Evolutionary conservation across 2,113 vertebrate genomes (phyloP), one percentile per base, ranked within the genome.

Genomic region (Dascyllus trimaculatus): DNA sequence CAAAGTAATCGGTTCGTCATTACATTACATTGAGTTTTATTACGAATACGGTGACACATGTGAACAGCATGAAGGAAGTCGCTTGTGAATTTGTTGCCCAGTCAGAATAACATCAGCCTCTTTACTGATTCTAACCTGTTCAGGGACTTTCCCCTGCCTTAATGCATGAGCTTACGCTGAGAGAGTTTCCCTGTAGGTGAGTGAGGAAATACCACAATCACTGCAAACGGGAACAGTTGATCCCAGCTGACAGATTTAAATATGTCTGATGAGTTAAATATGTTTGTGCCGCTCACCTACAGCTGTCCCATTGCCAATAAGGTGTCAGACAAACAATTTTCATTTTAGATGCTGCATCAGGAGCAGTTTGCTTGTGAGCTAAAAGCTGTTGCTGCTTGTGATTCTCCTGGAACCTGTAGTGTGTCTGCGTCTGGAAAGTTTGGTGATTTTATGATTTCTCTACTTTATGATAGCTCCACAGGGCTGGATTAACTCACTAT

Each of bases 81-180:
- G 8, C 5, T 24, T 52, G 38, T 51, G 38, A 72, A n/a, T 59
- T 71, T 75, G 29, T 35, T 62, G 65, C 19, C 7, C 4, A 29
- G 1, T 52, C 11, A 5, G 24, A 46, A 29, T 22, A 43, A 45
- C 40, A 62, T 63, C 11, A 19, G 2, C 32, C 32, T 24, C 22
- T 51, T 19, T 22, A 18, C 10, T 19, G 32, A 40, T n/a, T 76
- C 18, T 9, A 65, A 60, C 58, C 58, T 66, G 52, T 38, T 77
- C 35, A 15, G 59, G 69, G 75, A 78, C 38, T 73, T 73, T 72
- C 45, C 45, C n/a, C 2, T 11, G 52, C 29, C 19, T 75, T 71
- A 19, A 51, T 1, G 17, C 8, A 19, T 13, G 2, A 38, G 26
- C 21, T 52, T n/a, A 59, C 25, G 17, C 14, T 5, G 0, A 29